These are phyloP conservation scores for Drosophila greeni DNA, from an alignment of 2,888 invertebrate genomes.

Conservation along the genomic window DNA sequence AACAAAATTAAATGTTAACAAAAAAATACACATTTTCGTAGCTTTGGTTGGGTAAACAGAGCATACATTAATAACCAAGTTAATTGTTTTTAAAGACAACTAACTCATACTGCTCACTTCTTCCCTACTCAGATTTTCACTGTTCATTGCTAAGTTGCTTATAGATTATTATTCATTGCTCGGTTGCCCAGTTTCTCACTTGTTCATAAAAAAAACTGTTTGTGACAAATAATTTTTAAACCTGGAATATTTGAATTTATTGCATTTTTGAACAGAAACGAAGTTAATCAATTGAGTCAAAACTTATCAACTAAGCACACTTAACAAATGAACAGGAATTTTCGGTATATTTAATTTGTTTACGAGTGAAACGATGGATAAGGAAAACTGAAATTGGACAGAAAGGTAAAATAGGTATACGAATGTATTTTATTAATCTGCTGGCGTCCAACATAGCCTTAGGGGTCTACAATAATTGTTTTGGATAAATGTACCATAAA, in stretches of 20 bases:
- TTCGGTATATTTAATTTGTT: neutral
- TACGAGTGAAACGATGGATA: conserved; percentile 5
- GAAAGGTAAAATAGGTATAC: neutral
- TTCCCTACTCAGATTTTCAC: neutral
- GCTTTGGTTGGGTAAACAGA: neutral
- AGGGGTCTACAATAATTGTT: conserved; percentile 45
- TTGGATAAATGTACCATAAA: conserved; percentile 68
- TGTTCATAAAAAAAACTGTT: neutral
- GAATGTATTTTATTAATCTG: neutral
- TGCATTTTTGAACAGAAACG: neutral
- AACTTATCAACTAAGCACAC: neutral
- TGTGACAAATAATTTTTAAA: neutral
- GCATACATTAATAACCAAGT: neutral
- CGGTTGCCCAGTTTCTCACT: neutral
- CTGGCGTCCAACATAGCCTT: conserved; percentile 7
- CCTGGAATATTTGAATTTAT: neutral
- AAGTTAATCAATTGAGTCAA: neutral
- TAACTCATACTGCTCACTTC: neutral
- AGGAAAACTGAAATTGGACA: neutral
- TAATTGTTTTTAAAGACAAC: neutral
- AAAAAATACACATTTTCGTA: neutral
- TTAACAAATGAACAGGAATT: too few relatives aligned
- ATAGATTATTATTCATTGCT: neutral
- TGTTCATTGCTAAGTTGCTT: neutral
- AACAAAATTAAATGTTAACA: neutral